Evolutionary conservation across 2,113 vertebrate genomes (phyloP).

Genomic region (Centropus unirufus): DNA sequence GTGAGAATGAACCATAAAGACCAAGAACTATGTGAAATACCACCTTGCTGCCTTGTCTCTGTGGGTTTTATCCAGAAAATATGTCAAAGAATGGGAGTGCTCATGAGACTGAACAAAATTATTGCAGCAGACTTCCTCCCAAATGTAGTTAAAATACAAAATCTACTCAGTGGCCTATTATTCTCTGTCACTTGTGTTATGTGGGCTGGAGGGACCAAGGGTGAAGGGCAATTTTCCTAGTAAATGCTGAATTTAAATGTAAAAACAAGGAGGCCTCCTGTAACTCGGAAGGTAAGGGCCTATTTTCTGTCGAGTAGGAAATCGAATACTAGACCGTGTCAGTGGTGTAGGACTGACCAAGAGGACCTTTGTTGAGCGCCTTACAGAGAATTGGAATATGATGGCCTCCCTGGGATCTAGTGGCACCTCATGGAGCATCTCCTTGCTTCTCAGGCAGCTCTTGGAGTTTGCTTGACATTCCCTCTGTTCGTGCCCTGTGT

Average conservation of each 20-base stretch:
- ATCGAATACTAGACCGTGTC: neutral
- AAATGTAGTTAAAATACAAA: neutral
- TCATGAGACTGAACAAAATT: neutral
- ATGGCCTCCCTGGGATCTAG: neutral
- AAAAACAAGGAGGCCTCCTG: neutral
- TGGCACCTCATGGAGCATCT: neutral
- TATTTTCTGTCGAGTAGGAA: neutral
- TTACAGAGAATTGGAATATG: neutral
- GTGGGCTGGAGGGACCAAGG: neutral
- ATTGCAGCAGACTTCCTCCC: neutral
- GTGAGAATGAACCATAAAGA: neutral
- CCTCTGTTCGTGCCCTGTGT: fast-evolving
- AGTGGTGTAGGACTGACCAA: neutral
- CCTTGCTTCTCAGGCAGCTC: fast-evolving
- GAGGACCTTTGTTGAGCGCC: neutral
- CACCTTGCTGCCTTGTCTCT: neutral
- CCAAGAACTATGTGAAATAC: neutral
- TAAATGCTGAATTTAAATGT: neutral
- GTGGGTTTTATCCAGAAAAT: neutral
- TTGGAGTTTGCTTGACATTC: neutral
- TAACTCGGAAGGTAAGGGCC: neutral
- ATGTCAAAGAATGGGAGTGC: neutral
- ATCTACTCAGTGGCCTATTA: neutral
- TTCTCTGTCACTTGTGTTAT: neutral
- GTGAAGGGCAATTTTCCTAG: neutral